phyloP scores from a whole-genome alignment of 2,113 vertebrate species.

The Charina bottae region DNA sequence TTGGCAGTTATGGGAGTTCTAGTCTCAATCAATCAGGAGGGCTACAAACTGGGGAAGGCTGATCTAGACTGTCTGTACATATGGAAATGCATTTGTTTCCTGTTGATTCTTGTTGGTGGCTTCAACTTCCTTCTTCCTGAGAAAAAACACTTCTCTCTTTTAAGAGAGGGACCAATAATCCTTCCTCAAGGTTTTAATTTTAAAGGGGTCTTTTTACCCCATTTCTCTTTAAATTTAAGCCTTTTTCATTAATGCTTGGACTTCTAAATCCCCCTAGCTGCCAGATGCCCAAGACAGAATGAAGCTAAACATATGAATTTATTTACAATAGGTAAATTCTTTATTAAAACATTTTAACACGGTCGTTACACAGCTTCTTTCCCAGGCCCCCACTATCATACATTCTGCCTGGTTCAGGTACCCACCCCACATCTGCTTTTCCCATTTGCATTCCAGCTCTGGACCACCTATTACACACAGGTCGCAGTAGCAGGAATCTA shows the following conservation, averaged over 20 bases:
- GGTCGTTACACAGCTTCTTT: constrained; percentile 71
- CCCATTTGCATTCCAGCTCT: constrained; percentile 66
- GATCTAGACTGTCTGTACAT: background rate
- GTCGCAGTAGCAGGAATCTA: constrained; percentile 27
- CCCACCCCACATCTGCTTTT: constrained; percentile 70
- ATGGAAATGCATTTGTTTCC: constrained; percentile 20
- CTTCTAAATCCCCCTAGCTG: constrained; percentile 54
- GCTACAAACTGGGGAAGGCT: background rate
- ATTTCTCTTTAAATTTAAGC: constrained; percentile 57
- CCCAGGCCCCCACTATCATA: constrained; percentile 73
- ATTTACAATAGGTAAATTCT: constrained; percentile 75
- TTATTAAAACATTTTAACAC: constrained; percentile 75
- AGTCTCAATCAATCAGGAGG: background rate
- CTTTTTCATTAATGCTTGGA: constrained; percentile 59
- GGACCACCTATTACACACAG: constrained; percentile 44
- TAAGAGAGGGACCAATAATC: constrained; percentile 49
- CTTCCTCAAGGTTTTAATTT: constrained; percentile 61
- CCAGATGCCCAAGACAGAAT: constrained; percentile 68
- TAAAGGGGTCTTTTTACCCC: constrained; percentile 59
- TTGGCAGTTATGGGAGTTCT: background rate
- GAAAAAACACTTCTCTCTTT: constrained; percentile 48
- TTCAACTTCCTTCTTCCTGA: constrained; percentile 31
- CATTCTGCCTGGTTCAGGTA: constrained; percentile 47
- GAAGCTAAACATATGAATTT: constrained; percentile 70
- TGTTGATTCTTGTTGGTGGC: constrained; percentile 37